Base-by-base conservation (phyloP, 2,797 vertebrate species). In the Sebastes nivosus region DNA sequence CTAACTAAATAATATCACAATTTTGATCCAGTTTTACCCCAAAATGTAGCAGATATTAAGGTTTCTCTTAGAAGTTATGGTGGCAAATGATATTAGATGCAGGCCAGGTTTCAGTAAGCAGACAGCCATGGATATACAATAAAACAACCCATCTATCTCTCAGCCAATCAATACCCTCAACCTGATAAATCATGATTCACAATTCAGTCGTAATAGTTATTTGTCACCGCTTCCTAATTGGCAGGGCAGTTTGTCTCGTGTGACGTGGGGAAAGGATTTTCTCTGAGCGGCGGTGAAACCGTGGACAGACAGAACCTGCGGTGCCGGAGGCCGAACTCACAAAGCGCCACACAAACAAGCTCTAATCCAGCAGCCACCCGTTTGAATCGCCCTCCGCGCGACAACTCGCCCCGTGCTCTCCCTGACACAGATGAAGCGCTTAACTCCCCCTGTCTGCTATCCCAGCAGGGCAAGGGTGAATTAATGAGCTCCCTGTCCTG, bases 381-480 rank as follows among this genome's bases (percentile, higher is more conserved):
- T 87, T 85, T 65, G 82, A 88, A 67, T 54, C 16, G 79, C 59
- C 79, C 82, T 79, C 78, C 88, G 90, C 92, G 93, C 92, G 92
- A 84, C 83, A 83, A 93, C 89, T 79, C 67, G 57, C 68, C 90
- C 83, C 2, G 65, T 42, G 75, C 88, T 92, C 90, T 89, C 25
- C 83, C 93, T 98, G 98, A 99, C 98, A 98, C 95, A 98, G 98
- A 99, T 95, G 94, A 96, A 99, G 97, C 96, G 93, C 95, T 96
- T 94, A 95, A 95, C 95, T 94, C 94, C 87, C 90, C 94, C 93
- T 94, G 93, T 95, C 92, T 95, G 92, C 97, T 94, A 91, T 96
- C 97, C 96, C 97, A 95, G 96, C 96, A 96, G 97, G 97, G 87
- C 93, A 52, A 92, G 95, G 96, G 95, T 97, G 97, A 97, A 99